phyloP scores from a whole-genome alignment of 2,888 invertebrate species.

The Cryptus armator region DNA sequence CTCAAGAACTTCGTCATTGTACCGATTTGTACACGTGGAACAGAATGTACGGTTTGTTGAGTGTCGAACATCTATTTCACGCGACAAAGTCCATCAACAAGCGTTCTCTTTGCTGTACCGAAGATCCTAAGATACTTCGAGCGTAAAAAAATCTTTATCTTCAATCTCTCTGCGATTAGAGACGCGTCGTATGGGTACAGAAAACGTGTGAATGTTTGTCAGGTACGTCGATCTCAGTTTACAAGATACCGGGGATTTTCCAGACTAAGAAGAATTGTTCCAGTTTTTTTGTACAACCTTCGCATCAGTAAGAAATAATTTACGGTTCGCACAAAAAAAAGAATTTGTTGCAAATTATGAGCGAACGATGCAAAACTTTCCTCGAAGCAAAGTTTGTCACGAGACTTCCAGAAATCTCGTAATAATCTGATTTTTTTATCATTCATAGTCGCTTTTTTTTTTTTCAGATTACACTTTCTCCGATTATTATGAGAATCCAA shows the following conservation, averaged over 20 bases:
- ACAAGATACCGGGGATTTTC: constrained; percentile 28
- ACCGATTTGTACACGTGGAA: constrained; percentile 89
- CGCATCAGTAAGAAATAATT: not conserved
- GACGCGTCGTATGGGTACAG: not conserved
- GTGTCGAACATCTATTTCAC: constrained; percentile 87
- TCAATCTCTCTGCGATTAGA: not conserved
- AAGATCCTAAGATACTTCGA: constrained; percentile 86
- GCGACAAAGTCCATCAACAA: constrained; percentile 90
- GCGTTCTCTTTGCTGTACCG: constrained; percentile 89
- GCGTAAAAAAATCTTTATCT: constrained; percentile 82
- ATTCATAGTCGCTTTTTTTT: not conserved
- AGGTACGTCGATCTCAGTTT: constrained; percentile 40
- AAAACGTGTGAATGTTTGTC: constrained; percentile 14
- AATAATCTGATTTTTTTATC: not conserved
- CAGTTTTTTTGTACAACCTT: not conserved
- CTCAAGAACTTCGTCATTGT: constrained; percentile 89
- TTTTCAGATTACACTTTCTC: not conserved
- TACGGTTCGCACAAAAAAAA: not conserved
- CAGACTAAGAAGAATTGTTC: constrained; percentile 22
- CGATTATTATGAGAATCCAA: not conserved
- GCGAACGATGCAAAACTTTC: not conserved
- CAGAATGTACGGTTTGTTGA: constrained; percentile 88
- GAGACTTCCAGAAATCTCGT: not conserved
- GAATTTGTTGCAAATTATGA: not conserved
- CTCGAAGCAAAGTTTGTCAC: not conserved